Evolutionary conservation across 23 tunicate genomes (phyloP), one percentile per base, ranked within the genome.

Genomic region (Phallusia fumigata): DNA sequence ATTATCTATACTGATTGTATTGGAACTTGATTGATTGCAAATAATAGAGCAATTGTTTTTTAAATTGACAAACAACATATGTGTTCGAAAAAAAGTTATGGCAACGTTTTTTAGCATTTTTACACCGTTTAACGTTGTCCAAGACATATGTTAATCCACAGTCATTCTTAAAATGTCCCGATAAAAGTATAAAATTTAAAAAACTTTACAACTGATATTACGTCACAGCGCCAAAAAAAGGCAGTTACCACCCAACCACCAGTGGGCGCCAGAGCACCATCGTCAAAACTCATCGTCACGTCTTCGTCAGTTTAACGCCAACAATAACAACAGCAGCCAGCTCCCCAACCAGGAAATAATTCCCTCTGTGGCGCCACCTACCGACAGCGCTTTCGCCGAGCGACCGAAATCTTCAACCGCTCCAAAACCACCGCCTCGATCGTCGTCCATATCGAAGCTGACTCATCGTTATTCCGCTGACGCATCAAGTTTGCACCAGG

Each of bases 381-480:
- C 18, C 58, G n/a, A n/a, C n/a, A n/a, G n/a, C n/a, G n/a, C n/a
- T n/a, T n/a, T n/a, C n/a, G 10, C 47, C 10, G 69, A 13, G 69
- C 69, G 69, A 58, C 69, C 69, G 13, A 58, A 16, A 58, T 31
- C 40, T 18, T 49, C 28, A 15, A 34, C 64, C 15, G 72, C 95
- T 34, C 95, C 95, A 13, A 90, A 90, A 64, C 95, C 95, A 73
- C 95, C 95, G 44, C 89, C 88, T 0, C 79, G 95, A 30, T 81
- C 95, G 28, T 84, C 92, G 5, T 88, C 95, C n/a, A 82, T 84
- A 28, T 49, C 77, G 19, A 87, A 81, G 35, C 84, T 80, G 35
- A 86, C 64, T 74, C 90, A 86, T 47, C 90, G 83, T 34, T 34
- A 36, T 52, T 76, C 87, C 32, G 52, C 81, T 52, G 87, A 84